These are phyloP conservation scores for Hippopotamus amphibius DNA, from an alignment of 2,113 vertebrate species.

Conservation along the genomic window DNA sequence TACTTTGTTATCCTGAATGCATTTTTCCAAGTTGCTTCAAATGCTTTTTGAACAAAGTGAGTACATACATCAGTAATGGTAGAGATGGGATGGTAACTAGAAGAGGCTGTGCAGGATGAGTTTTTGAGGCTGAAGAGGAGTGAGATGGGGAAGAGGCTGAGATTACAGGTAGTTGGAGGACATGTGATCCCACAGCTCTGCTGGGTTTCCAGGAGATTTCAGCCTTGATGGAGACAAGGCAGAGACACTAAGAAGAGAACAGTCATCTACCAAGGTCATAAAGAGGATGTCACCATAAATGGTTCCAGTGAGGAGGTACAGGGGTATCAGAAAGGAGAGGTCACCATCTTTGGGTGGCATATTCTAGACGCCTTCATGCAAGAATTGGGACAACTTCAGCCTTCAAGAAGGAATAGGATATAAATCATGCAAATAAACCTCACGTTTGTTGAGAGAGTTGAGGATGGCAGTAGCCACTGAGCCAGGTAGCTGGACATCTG, in stretches of 20 bases:
- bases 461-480: not conserved
- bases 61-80: not conserved
- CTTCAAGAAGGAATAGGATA: not conserved
- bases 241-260: not conserved
- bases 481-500: not conserved
- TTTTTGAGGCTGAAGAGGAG: not conserved
- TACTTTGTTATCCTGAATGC: not conserved
- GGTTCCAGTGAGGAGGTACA: not conserved
- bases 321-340: not conserved
- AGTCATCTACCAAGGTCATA: not conserved
- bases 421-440: not conserved
- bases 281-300: not conserved
- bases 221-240: not conserved
- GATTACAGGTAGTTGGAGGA: not conserved
- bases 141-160: not conserved
- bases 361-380: not conserved
- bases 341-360: not conserved
- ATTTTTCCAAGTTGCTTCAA: constrained; percentile 23
- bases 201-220: not conserved
- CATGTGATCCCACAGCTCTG: not conserved
- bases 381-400: not conserved
- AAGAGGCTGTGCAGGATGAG: not conserved
- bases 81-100: not conserved
- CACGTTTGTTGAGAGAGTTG: not conserved
- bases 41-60: not conserved